Percentiles rank a stretch among this genome's conserved stretches.
Evolutionary conservation across 92 coral and sea anemone genomes (phyloP).

Genomic region (Palythoa heliodiscus): DNA sequence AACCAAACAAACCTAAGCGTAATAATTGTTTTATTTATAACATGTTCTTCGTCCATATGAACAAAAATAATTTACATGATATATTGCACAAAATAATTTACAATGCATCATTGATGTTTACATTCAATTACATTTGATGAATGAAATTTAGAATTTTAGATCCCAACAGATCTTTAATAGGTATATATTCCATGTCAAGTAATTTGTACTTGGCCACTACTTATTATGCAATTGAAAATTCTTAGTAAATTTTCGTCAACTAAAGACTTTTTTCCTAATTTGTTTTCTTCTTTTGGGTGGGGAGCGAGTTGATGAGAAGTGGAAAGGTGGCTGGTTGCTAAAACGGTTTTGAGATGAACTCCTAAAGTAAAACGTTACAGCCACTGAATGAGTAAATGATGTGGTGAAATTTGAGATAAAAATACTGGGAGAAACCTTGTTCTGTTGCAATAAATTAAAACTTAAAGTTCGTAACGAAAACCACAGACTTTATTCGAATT

Average conservation of each 20-base stretch:
- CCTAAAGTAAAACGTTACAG: too few relatives aligned
- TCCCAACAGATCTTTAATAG: background rate
- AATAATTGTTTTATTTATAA: background rate
- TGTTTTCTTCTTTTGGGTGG: too few relatives aligned
- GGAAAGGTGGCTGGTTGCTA: too few relatives aligned
- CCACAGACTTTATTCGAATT: too few relatives aligned
- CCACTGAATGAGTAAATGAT: background rate
- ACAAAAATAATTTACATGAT: slow-evolving; percentile 30
- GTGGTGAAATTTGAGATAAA: background rate
- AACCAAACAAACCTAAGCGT: background rate
- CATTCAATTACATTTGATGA: background rate
- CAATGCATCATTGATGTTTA: background rate
- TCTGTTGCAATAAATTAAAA: background rate
- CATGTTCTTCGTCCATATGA: background rate
- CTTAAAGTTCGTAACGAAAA: background rate
- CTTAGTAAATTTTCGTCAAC: background rate
- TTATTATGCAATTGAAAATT: background rate
- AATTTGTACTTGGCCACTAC: slow-evolving; percentile 7
- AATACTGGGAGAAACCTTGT: background rate
- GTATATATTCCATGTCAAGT: background rate
- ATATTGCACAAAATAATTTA: slow-evolving; percentile 20
- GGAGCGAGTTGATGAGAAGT: too few relatives aligned
- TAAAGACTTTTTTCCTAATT: too few relatives aligned
- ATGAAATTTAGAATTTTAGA: background rate
- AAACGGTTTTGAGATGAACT: too few relatives aligned